Evolutionary conservation across 2,113 vertebrate species (phyloP), one percentile per base, ranked within the genome.

Genomic region (Oophaga pumilio): DNA sequence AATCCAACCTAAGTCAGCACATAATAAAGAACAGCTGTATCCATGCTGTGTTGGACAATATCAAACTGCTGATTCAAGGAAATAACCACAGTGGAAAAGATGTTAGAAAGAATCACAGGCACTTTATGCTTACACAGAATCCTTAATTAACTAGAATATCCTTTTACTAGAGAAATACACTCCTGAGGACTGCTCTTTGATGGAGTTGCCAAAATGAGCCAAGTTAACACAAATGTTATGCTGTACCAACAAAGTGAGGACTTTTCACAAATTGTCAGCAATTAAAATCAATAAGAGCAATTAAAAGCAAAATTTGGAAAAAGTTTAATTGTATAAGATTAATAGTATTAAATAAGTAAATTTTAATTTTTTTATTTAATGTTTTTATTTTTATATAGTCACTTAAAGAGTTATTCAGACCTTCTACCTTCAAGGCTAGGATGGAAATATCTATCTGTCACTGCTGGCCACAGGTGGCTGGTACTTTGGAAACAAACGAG

Each of bases 141-240:
- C 73, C 33, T 85, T 85, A 85, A 85, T 85, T 85, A 85, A 85
- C 84, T 64, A 62, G 73, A 50, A 85, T 50, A 85, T 85, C 84
- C 73, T 77, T 64, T 77, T 77, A 77, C 73, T 52, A 76, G 57
- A 77, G 74, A 85, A 85, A 64, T 50, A 20, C 84, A 66, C 84
- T 85, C 84, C 73, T 52, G 84, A 85, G 84, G 43, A 85, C 11
- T 5, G 28, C 33, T 74, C 56, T 50, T 50, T 76, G 52, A 85
- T 77, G 84, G 73, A 77, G 59, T 50, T 85, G 53, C 43, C 59
- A 64, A 74, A 85, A 77, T 6, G 57, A 85, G 59, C 4, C 22
- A 74, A 26, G 53, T 85, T 76, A 60, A 24, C 73, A 77, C 57
- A 85, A 76, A n/a, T 43, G 8, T 76, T 64, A 33, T 43, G 18